Conservation (phyloP, 2,113 vertebrate genomes). For the Clarias magur region DNA sequence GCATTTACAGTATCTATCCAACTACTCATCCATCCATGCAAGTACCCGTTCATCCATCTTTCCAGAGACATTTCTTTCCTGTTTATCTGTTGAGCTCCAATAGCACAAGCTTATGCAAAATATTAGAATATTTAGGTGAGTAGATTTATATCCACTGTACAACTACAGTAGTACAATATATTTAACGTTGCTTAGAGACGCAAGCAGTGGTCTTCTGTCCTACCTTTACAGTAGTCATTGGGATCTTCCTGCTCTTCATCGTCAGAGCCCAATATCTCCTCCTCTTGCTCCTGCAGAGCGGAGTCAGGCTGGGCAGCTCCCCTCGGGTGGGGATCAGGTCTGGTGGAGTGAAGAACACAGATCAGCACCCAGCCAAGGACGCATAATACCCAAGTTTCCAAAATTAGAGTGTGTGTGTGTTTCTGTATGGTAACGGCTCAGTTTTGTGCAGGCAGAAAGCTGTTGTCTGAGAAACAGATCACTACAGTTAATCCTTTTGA, state of each 20-base stretch:
- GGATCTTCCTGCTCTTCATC: conserved; percentile 98
- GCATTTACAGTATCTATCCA: background rate
- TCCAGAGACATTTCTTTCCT: background rate
- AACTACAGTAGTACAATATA: background rate
- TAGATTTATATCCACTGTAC: background rate
- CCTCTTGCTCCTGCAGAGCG: conserved; percentile 87
- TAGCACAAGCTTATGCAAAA: background rate
- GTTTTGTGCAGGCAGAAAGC: background rate
- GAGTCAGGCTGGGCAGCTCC: conserved; percentile 81
- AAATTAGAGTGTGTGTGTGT: background rate
- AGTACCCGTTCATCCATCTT: background rate
- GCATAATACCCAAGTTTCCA: background rate
- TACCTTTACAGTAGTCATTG: conserved; percentile 95
- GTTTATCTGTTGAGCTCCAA: background rate
- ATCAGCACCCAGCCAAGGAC: background rate
- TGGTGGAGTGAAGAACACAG: conserved; percentile 61
- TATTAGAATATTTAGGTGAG: background rate
- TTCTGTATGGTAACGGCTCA: background rate
- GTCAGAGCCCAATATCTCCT: conserved; percentile 95
- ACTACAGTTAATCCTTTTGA: background rate
- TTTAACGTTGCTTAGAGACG: background rate
- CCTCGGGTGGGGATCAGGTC: conserved; percentile 85
- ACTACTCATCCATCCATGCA: background rate
- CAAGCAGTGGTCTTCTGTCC: background rate
- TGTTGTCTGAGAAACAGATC: conserved; percentile 1